A percentile compares a stretch with the other conserved stretches of the same genome.
These are phyloP conservation scores for Sepioteuthis lessoniana DNA, from an alignment of 2,888 invertebrate species.

Conservation along the genomic window DNA sequence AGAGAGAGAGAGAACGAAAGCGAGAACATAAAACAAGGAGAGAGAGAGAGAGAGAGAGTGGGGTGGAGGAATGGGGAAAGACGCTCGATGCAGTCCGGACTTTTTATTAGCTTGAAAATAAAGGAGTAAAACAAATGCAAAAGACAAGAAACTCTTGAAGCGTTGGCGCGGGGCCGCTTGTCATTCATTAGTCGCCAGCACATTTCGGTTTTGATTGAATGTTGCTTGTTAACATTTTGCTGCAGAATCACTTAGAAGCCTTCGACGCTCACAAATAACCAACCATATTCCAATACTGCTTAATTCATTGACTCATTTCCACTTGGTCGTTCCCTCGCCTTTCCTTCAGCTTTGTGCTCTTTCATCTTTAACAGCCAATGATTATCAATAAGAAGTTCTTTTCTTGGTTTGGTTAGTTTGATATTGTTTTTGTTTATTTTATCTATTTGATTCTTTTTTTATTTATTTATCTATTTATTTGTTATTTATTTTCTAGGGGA, in stretches of 20 bases:
- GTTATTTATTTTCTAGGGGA: too few species aligned
- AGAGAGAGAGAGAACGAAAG: too few species aligned
- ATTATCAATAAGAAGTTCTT: background rate
- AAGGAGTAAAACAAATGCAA: background rate
- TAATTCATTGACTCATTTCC: background rate
- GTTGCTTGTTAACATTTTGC: background rate
- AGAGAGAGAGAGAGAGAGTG: background rate
- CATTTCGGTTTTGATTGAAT: background rate
- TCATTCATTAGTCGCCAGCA: background rate
- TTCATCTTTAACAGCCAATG: conserved; percentile 20
- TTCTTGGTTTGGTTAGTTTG: background rate
- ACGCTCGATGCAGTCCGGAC: background rate
- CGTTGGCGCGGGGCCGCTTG: background rate
- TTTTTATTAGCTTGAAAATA: conserved; percentile 14
- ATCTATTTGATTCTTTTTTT: background rate
- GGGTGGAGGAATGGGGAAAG: background rate
- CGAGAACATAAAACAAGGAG: too few species aligned
- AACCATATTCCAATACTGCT: background rate
- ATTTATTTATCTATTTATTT: too few species aligned
- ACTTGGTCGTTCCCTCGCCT: background rate
- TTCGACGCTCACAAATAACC: background rate
- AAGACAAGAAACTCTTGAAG: background rate
- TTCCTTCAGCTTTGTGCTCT: background rate
- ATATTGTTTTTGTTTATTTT: background rate
- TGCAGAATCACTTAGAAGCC: background rate